These are phyloP conservation scores for Macaria notata DNA, from an alignment of 2,888 invertebrate species.

Conservation along the genomic window DNA sequence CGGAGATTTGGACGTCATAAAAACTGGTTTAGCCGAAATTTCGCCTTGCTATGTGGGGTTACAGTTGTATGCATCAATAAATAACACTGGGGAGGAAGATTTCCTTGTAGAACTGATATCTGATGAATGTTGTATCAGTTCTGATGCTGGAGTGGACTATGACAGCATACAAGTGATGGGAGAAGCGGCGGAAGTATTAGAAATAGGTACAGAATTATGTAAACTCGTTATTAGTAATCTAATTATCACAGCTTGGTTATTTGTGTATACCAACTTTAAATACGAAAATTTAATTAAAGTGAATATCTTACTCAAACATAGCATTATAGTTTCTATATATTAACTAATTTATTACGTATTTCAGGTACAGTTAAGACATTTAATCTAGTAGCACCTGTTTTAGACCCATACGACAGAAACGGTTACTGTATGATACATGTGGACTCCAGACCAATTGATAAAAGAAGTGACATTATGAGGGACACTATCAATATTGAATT, in stretches of 20 bases:
- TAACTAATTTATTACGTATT: conserved; percentile 11
- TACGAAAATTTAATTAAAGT: no score
- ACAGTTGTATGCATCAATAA: conserved; percentile 49
- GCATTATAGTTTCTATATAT: no score
- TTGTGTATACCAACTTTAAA: no score
- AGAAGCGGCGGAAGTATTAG: conserved; percentile 44
- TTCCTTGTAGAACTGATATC: conserved; percentile 51
- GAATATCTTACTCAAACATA: no score
- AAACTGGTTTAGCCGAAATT: conserved; percentile 42
- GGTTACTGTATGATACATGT: conserved; percentile 60
- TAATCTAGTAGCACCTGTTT: conserved; percentile 56
- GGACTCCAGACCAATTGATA: conserved; percentile 50
- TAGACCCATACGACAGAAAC: conserved; percentile 52
- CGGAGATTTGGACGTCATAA: conserved; percentile 37
- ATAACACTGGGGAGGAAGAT: conserved; percentile 54
- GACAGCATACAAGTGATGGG: conserved; percentile 52
- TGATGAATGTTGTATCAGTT: conserved; percentile 58
- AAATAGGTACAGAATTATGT: conserved; percentile 43
- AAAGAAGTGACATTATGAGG: conserved; percentile 43
- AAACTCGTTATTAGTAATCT: no score
- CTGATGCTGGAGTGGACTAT: conserved; percentile 46
- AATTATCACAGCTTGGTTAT: no score
- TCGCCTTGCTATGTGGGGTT: conserved; percentile 49
- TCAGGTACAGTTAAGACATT: conserved; percentile 51
- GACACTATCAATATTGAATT: conserved; percentile 57